A percentile compares a stretch with the other conserved stretches of the same genome.
These are phyloP conservation scores for Brachystomella parvula DNA, from an alignment of 1,140 invertebrate species.

Conservation along the genomic window DNA sequence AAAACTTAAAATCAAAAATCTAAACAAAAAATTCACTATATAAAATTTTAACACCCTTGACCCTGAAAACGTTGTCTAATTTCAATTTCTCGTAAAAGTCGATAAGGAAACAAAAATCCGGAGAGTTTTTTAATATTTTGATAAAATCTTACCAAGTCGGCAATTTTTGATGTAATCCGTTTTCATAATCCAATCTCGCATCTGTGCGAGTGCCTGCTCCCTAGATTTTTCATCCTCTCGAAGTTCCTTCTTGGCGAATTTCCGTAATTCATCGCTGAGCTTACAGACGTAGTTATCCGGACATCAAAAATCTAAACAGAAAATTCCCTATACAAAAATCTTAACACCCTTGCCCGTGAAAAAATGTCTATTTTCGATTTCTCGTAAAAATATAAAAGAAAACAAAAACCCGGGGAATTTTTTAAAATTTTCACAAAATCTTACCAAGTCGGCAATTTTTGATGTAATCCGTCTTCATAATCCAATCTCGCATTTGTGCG, in stretches of 20 bases:
- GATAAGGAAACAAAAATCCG: too few relatives aligned
- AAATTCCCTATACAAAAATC: too few relatives aligned
- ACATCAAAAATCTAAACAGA: background rate
- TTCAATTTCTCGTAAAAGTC: too few relatives aligned
- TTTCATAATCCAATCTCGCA: slow-evolving; percentile 62
- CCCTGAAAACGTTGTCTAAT: too few relatives aligned
- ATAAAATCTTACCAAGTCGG: slow-evolving; percentile 59
- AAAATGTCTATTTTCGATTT: too few relatives aligned
- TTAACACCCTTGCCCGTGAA: too few relatives aligned
- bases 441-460: slow-evolving; percentile 60
- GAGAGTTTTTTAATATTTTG: too few relatives aligned
- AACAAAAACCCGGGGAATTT: too few relatives aligned
- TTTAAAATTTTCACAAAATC: slow-evolving; percentile 17
- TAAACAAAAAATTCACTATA: too few relatives aligned
- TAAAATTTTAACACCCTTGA: too few relatives aligned
- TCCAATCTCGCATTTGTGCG: slow-evolving; percentile 59
- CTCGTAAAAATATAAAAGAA: too few relatives aligned
- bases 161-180: slow-evolving; percentile 61
- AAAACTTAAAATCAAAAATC: too few relatives aligned
- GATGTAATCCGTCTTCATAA: slow-evolving; percentile 62
- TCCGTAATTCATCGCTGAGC: slow-evolving; percentile 52
- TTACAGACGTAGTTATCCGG: slow-evolving; percentile 54
- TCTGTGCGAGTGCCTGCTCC: slow-evolving; percentile 56
- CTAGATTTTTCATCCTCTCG: slow-evolving; percentile 59
- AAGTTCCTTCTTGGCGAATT: slow-evolving; percentile 58